A percentile compares a stretch with the other conserved stretches of the same genome.
Conservation (phyloP, 2,797 vertebrate species). For the Muscicapa striata region DNA sequence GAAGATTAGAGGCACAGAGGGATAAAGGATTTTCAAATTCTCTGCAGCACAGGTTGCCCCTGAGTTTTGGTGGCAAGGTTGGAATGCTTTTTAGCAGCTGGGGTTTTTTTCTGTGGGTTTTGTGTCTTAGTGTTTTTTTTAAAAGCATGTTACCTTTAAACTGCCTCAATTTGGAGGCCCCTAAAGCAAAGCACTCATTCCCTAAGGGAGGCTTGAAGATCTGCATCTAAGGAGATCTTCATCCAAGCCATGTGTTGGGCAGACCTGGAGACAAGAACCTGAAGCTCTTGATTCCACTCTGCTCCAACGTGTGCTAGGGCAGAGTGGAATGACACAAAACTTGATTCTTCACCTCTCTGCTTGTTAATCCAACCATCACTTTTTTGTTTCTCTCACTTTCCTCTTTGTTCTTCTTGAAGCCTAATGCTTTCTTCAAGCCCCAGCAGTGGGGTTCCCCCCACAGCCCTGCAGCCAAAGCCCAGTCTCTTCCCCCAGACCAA, state of each 20-base stretch:
- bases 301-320: not conserved
- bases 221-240: not conserved
- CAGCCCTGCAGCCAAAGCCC: conserved; percentile 75
- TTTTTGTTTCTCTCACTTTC: not conserved
- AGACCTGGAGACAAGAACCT: not conserved
- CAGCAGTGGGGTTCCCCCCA: conserved; percentile 69
- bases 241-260: not conserved
- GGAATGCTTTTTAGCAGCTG: conserved; percentile 23
- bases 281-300: not conserved
- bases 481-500: conserved; percentile 76
- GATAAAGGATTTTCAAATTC: conserved; percentile 31
- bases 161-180: not conserved
- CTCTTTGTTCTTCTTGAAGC: conserved; percentile 23
- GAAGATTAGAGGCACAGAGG: conserved; percentile 45
- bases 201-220: not conserved
- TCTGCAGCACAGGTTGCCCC: conserved; percentile 33
- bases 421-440: conserved; percentile 66
- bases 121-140: not conserved
- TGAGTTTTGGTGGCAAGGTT: conserved; percentile 37
- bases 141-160: not conserved
- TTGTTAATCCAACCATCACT: not conserved
- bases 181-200: not conserved
- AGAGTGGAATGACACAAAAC: not conserved
- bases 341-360: not conserved
- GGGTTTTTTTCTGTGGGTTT: not conserved